These are phyloP conservation scores for Chaenocephalus aceratus DNA, from an alignment of 2,113 vertebrate genomes.

Conservation along the genomic window DNA sequence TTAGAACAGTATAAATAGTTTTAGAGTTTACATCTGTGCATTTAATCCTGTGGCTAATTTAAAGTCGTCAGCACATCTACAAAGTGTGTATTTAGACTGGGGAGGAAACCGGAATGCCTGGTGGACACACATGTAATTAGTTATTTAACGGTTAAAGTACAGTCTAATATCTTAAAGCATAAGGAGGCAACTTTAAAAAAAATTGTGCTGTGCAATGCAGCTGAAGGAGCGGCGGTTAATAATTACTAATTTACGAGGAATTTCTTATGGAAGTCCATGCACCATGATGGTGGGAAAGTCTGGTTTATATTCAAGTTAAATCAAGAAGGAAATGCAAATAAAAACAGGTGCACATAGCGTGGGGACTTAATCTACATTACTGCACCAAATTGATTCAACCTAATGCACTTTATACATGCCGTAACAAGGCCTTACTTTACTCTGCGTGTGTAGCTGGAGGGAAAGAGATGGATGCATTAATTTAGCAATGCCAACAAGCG, in stretches of 20 bases:
- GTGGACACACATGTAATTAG: too few species aligned
- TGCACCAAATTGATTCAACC: slow-evolving; percentile 16
- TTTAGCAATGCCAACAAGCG: slow-evolving; percentile 27
- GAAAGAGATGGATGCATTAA: slow-evolving; percentile 36
- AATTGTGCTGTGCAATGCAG: neutral
- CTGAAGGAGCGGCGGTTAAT: neutral
- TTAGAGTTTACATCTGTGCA: neutral
- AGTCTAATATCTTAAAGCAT: neutral
- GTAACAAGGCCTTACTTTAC: slow-evolving; percentile 14
- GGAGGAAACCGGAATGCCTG: too few species aligned
- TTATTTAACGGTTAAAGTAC: neutral
- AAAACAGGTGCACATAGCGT: neutral
- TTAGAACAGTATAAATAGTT: neutral
- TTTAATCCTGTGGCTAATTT: neutral
- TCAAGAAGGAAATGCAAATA: neutral
- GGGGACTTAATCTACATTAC: neutral
- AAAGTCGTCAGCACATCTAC: neutral
- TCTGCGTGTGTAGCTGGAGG: slow-evolving; percentile 17
- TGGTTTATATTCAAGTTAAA: neutral
- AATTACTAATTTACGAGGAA: neutral
- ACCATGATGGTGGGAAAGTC: neutral
- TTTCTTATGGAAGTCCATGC: neutral
- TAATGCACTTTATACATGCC: neutral
- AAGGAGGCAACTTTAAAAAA: neutral
- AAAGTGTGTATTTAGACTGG: too few species aligned